Percentiles rank a stretch among this genome's conserved stretches.
These are phyloP conservation scores for Catocala fraxini DNA, from an alignment of 2,888 invertebrate genomes.

Conservation along the genomic window DNA sequence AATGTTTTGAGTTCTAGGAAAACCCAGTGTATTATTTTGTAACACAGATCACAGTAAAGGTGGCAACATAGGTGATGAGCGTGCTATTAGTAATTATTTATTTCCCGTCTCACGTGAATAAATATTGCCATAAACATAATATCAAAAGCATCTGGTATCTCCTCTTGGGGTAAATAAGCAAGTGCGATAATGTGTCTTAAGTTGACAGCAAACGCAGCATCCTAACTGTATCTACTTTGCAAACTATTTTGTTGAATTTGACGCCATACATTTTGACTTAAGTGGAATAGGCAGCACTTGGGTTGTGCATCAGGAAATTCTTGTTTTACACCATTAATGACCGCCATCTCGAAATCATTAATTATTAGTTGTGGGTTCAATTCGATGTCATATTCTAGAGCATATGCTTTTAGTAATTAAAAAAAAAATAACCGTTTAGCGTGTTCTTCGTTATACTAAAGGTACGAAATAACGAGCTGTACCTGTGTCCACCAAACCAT, in stretches of 20 bases:
- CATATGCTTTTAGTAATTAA: slow-evolving; percentile 1
- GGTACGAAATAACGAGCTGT: too few species aligned
- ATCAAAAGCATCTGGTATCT: slow-evolving; percentile 19
- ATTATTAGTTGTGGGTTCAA: slow-evolving; percentile 3
- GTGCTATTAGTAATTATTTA: slow-evolving; percentile 8
- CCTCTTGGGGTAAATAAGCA: slow-evolving; percentile 15
- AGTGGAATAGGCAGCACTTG: slow-evolving; percentile 17
- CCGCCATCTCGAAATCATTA: background rate
- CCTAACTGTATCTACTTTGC: slow-evolving; percentile 7
- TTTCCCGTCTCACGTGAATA: slow-evolving; percentile 1
- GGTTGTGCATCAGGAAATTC: slow-evolving; percentile 1
- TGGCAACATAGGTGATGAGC: slow-evolving; percentile 16
- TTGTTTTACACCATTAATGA: background rate
- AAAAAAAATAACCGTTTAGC: slow-evolving; percentile 4
- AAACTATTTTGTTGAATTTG: slow-evolving; percentile 17
- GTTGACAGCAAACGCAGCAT: slow-evolving; percentile 14
- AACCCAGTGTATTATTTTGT: background rate
- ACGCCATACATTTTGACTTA: slow-evolving; percentile 22
- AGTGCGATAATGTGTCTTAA: slow-evolving; percentile 14
- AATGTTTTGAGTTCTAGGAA: slow-evolving; percentile 7
- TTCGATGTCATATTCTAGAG: slow-evolving; percentile 2
- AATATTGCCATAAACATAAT: slow-evolving; percentile 1
- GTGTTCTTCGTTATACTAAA: background rate
- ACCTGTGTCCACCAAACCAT: background rate
- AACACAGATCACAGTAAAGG: slow-evolving; percentile 14